Conservation (phyloP, 92 coral and sea anemone species). For the Palythoa grandiflora region DNA sequence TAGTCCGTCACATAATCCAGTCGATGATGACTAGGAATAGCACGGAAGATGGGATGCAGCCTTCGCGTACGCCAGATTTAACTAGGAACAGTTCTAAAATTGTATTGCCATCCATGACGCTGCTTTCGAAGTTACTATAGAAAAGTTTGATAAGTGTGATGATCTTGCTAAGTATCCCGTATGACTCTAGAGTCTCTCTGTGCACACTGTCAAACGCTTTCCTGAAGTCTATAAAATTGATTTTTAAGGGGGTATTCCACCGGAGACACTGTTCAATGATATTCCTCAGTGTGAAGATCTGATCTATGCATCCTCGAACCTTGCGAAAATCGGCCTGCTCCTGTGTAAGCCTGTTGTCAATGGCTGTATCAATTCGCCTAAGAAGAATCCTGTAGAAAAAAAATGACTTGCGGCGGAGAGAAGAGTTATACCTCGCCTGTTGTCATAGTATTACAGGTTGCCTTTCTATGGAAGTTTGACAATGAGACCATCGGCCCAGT, state of each 20-base stretch:
- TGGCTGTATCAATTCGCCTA: background rate
- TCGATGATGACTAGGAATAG: constrained; percentile 26
- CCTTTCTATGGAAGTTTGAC: background rate
- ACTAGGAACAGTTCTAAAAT: constrained; percentile 17
- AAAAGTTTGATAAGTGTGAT: constrained; percentile 8
- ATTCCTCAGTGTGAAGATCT: constrained; percentile 48
- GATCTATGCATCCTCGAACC: constrained; percentile 28
- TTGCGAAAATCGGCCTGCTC: constrained; percentile 29
- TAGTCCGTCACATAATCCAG: constrained; percentile 29
- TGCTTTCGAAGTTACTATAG: constrained; percentile 33
- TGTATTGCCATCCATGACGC: constrained; percentile 20
- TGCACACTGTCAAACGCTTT: background rate
- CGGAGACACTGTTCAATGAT: constrained; percentile 45
- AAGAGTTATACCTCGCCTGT: constrained; percentile 37
- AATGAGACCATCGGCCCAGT: constrained; percentile 4
- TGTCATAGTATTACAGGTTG: constrained; percentile 28
- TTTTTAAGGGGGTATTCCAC: background rate
- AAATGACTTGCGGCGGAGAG: constrained; percentile 23
- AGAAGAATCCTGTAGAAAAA: constrained; percentile 24
- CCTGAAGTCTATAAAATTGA: background rate
- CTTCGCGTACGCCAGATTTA: background rate
- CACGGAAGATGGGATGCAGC: background rate
- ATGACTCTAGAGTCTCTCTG: background rate
- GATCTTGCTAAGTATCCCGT: constrained; percentile 24
- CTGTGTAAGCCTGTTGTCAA: constrained; percentile 4